Evolutionary conservation across 2,888 invertebrate species (phyloP).

Genomic region (Sthenelais limicola): DNA sequence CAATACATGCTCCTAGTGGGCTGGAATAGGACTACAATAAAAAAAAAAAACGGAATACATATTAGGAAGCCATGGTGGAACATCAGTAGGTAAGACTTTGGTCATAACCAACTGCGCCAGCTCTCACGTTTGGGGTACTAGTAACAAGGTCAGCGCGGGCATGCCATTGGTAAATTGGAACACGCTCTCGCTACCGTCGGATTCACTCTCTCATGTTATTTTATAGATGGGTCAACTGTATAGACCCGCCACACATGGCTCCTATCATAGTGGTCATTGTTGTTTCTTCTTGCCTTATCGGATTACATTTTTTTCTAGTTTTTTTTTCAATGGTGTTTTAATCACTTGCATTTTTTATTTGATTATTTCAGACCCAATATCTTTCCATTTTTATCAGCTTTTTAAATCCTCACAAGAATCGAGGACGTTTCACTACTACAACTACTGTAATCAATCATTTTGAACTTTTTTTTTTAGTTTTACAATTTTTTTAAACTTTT

Average conservation of each 20-base stretch:
- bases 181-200: background rate
- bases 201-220: slow-evolving; percentile 16
- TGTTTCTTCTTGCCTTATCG: background rate
- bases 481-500: slow-evolving; percentile 21
- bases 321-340: slow-evolving; percentile 21
- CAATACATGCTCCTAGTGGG: no score
- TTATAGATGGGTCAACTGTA: slow-evolving; percentile 2
- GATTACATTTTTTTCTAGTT: slow-evolving; percentile 14
- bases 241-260: slow-evolving; percentile 30
- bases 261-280: slow-evolving; percentile 2
- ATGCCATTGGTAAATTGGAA: slow-evolving; percentile 11
- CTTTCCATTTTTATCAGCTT: slow-evolving; percentile 34
- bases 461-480: slow-evolving; percentile 14
- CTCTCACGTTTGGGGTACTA: slow-evolving; percentile 38
- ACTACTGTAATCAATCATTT: background rate
- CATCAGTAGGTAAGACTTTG: slow-evolving; percentile 5
- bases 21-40: no score
- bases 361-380: slow-evolving; percentile 8
- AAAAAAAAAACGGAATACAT: background rate
- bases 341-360: slow-evolving; percentile 34
- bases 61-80: slow-evolving; percentile 26
- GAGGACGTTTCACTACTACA: no score
- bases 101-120: slow-evolving; percentile 23
- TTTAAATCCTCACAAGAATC: no score
- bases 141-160: background rate